phyloP scores from a whole-genome alignment of 2,797 vertebrate species.

The Leuciscus waleckii region DNA sequence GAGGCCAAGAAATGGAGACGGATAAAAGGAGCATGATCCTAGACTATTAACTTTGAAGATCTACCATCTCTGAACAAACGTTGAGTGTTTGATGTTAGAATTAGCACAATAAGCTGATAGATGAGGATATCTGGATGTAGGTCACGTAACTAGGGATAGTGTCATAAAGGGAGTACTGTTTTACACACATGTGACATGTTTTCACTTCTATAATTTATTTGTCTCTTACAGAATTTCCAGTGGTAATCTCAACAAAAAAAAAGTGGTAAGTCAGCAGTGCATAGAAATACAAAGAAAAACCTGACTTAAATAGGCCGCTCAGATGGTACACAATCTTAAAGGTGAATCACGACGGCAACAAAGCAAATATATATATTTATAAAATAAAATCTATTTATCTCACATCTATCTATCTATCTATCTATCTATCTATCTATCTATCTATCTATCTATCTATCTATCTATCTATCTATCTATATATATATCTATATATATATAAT shows the following conservation, averaged over 20 bases:
- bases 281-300: background rate
- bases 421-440: too few species aligned
- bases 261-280: background rate
- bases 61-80: constrained; percentile 39
- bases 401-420: too few species aligned
- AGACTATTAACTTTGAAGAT: constrained; percentile 38
- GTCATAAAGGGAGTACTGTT: background rate
- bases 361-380: too few species aligned
- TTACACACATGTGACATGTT: constrained; percentile 41
- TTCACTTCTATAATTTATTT: constrained; percentile 41
- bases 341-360: background rate
- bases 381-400: too few species aligned
- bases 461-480: too few species aligned
- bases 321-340: background rate
- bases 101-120: constrained; percentile 42
- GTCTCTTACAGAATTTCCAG: background rate
- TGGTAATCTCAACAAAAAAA: background rate
- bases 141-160: constrained; percentile 14
- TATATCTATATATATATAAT: too few species aligned
- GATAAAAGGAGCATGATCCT: constrained; percentile 27
- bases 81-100: constrained; percentile 51
- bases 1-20: constrained; percentile 16
- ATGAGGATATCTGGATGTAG: constrained; percentile 16
- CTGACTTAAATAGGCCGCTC: background rate
- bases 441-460: too few species aligned